Conservation (phyloP, 2,888 invertebrate genomes). For the Nemoura dubitans region DNA sequence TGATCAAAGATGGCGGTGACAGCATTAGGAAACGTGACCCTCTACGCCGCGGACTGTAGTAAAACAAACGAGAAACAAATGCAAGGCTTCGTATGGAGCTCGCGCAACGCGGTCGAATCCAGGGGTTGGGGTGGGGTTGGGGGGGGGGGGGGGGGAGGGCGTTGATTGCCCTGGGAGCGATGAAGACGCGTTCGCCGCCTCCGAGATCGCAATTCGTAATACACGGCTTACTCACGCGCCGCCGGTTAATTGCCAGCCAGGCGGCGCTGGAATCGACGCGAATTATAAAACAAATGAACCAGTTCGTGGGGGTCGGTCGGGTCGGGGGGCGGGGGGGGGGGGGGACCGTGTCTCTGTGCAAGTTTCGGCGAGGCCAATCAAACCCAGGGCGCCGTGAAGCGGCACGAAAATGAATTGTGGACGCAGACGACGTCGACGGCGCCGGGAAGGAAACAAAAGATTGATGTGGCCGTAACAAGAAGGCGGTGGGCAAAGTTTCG, state of each 20-base stretch:
- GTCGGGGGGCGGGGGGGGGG: too few relatives aligned
- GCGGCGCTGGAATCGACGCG: background rate
- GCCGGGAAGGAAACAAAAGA: background rate
- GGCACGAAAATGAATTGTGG: background rate
- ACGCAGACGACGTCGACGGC: background rate
- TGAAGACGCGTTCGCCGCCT: background rate
- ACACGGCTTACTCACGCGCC: background rate
- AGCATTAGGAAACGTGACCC: background rate
- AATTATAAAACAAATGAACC: background rate
- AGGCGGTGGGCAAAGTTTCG: too few relatives aligned
- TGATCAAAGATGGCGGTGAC: background rate
- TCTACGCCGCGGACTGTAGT: too few relatives aligned
- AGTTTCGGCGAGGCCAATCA: background rate
- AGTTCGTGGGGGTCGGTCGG: too few relatives aligned
- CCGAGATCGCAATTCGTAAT: background rate
- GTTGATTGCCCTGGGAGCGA: background rate
- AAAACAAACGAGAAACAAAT: too few relatives aligned
- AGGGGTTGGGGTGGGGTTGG: background rate
- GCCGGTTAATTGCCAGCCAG: background rate
- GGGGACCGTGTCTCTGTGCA: background rate
- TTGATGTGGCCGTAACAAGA: background rate
- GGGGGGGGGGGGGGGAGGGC: background rate
- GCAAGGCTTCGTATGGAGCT: too few relatives aligned
- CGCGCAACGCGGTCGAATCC: too few relatives aligned
- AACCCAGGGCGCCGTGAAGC: background rate